Conservation (phyloP, 2,888 invertebrate genomes). For the Caradrina kadenii region DNA sequence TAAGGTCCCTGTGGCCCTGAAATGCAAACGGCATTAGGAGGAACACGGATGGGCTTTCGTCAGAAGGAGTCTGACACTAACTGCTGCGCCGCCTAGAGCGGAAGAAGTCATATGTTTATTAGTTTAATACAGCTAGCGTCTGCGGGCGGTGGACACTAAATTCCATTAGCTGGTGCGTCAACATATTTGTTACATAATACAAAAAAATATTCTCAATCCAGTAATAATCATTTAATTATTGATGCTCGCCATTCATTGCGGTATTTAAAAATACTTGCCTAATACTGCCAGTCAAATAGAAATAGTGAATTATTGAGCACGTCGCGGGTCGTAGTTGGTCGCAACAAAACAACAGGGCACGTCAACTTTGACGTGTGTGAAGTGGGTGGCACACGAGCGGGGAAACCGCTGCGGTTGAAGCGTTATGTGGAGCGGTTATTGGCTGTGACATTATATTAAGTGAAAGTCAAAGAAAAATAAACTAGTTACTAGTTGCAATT, state of each 20-base stretch:
- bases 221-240: not conserved
- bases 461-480: no score
- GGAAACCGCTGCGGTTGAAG: slow-evolving; percentile 20
- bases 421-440: not conserved
- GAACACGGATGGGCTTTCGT: no score
- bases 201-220: not conserved
- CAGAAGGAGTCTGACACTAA: no score
- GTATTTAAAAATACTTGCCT: slow-evolving; percentile 16
- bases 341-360: slow-evolving; percentile 41
- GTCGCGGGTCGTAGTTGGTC: not conserved
- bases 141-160: no score
- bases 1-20: no score
- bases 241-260: not conserved
- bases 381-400: slow-evolving; percentile 1
- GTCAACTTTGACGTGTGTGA: slow-evolving; percentile 25
- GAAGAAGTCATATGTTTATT: no score
- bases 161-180: no score
- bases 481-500: no score
- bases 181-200: not conserved
- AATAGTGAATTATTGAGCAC: slow-evolving; percentile 32
- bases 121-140: no score
- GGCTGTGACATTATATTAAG: no score
- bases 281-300: slow-evolving; percentile 8
- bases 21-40: no score
- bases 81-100: no score